Evolutionary conservation across 1,140 invertebrate genomes (phyloP), one percentile per base, ranked within the genome.

Genomic region (Drosophila nebulosa): DNA sequence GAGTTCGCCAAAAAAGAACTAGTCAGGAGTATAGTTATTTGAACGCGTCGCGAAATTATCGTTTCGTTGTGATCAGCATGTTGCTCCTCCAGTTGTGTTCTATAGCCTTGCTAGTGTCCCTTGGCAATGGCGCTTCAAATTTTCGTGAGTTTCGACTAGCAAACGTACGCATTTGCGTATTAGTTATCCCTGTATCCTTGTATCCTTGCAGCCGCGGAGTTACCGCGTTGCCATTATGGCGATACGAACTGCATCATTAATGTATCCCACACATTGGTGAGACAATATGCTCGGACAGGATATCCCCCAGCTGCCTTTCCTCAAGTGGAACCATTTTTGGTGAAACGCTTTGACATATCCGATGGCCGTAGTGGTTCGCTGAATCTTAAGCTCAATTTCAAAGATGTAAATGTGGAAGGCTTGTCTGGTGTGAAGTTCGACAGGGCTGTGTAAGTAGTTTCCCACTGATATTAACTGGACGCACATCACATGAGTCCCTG

Each of bases 391-490:
- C 65, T 91, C 9, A 84, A 76, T 65, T 91, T 91, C 46, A 78
- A 59, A 36, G 90, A 91, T 70, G 83, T 91, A 7, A 77, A 80
- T 61, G 90, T 91, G 14, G 84, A 79, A 46, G 90, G 90, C 0
- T 67, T 91, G 69, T 89, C 84, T n/a, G 73, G 89, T 39, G 86
- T 90, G 9, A 85, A 90, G 53, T 89, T 92, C 59, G 81, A 92
- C 32, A 72, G 78, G 27, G 78, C 90, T 22, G 88, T 91, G 90
- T 91, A 77, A 86, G 90, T 91, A 56, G 7, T 16, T 16, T 12
- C 14, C 32, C 24, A 24, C 12, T 16, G 0, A 4, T 36, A 2
- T 3, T 3, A 24, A 26, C 7, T 5, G 12, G 10, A 30, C n/a
- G 36, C 26, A 21, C 6, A 35, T 16, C 10, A 27, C 7, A 27